Evolutionary conservation across 1,140 invertebrate species (phyloP), one percentile per base, ranked within the genome.

Genomic region (Achatina immaculata): DNA sequence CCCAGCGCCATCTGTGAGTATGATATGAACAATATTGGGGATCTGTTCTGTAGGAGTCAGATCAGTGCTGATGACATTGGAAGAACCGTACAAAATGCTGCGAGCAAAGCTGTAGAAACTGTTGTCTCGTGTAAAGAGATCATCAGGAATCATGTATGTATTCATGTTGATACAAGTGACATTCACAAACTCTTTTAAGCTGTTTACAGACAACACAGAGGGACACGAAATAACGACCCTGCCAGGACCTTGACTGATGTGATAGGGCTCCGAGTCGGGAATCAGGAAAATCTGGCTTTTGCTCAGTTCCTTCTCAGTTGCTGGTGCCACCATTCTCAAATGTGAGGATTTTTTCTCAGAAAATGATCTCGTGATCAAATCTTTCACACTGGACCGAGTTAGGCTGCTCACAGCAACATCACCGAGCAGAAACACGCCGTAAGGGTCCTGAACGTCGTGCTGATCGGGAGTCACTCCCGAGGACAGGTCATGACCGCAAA

Each of bases 1-100:
- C 24, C 24, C n/a, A 28, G n/a, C 36, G 1, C 48, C 77, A 45
- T 79, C 66, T n/a, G 24, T 9, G 28, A 79, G 42, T 31, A 79
- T 79, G 48, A 79, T 71, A 51, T 79, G 77, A 36, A 79, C 65
- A 19, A 51, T 69, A 36, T 79, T 79, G 14, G 77, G 77, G 34
- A 79, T 79, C 24, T 79, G 65, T 4, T 21, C 43, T 4, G 62
- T 31, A 38, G 40, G 31, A 31, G 7, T 16, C 34, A 42, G 40
- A 2, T 45, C 6, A 45, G 45, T n/a, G 3, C 58, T 40, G 36
- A 80, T 55, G 0, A 48, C 21, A 28, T 72, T 43, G 11, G 42
- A 3, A 0, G 78, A 69, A 28, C 42, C 38, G 42, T 80, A 80
- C 28, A 80, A 3, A n/a, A 80, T 16, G 0, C 21, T 71, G 7